phyloP scores from a whole-genome alignment of 2,113 vertebrate species.

The Nibea albiflora region DNA sequence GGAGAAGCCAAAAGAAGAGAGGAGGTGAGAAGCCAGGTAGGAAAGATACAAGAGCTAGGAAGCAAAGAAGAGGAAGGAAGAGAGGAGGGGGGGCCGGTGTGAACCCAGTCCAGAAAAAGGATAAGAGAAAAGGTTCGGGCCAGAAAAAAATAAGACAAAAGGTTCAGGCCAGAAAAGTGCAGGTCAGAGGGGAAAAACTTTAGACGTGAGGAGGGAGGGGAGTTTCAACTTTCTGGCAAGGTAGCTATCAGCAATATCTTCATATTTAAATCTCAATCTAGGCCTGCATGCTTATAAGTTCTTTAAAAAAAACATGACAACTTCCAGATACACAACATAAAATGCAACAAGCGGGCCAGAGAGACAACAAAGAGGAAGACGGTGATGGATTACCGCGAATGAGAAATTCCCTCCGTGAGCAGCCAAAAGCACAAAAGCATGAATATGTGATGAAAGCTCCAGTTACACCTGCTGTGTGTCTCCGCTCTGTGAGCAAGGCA shows the following conservation, averaged over 20 bases:
- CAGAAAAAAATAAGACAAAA: conserved; percentile 50
- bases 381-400: conserved; percentile 56
- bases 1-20: conserved; percentile 51
- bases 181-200: conserved; percentile 24
- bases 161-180: conserved; percentile 38
- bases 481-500: not conserved
- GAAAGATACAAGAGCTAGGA: conserved; percentile 51
- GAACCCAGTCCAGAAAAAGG: conserved; percentile 23
- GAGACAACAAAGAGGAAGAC: conserved; percentile 27
- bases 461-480: conserved; percentile 58
- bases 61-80: conserved; percentile 57
- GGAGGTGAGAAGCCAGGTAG: conserved; percentile 70
- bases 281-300: not conserved
- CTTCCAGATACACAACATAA: conserved; percentile 24
- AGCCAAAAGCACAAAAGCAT: conserved; percentile 53
- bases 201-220: not conserved
- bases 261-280: conserved; percentile 1
- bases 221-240: conserved; percentile 29
- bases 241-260: conserved; percentile 10
- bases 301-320: conserved; percentile 8
- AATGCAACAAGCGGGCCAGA: conserved; percentile 23
- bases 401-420: conserved; percentile 31
- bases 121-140: conserved; percentile 42
- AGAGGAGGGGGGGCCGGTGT: not conserved
- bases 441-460: conserved; percentile 61